A percentile compares a stretch with the other conserved stretches of the same genome.
Conservation (phyloP, 2,797 vertebrate genomes). For the Bryconaethiops microstoma region DNA sequence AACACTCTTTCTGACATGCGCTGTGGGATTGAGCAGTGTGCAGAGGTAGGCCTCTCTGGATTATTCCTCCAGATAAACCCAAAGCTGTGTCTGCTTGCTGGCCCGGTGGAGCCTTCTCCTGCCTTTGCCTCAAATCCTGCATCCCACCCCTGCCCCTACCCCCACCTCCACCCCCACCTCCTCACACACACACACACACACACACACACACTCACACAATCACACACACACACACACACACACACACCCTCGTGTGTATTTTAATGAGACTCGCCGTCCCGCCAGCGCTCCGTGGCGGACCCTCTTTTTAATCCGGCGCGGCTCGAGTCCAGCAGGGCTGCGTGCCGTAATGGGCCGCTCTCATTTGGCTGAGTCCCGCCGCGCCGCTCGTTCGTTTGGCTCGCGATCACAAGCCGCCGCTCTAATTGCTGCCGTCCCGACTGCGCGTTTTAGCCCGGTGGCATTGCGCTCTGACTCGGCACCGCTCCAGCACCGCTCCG, state of each 20-base stretch:
- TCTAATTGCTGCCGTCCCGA: conserved; percentile 79
- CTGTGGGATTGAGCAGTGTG: conserved; percentile 26
- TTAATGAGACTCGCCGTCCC: conserved; percentile 52
- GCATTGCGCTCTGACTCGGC: conserved; percentile 64
- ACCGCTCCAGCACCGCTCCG: conserved; percentile 28
- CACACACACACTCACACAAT: conserved; percentile 12
- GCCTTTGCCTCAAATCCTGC: conserved; percentile 18
- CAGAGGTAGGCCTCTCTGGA: conserved; percentile 21
- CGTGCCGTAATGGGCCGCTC: conserved; percentile 59
- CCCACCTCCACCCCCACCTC: too few species aligned
- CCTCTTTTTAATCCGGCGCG: conserved; percentile 51
- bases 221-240: too few species aligned
- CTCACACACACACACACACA: too few species aligned
- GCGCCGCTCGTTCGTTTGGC: conserved; percentile 58
- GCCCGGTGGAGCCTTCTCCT: not conserved
- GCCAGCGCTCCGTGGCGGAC: conserved; percentile 46
- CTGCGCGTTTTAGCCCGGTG: conserved; percentile 67
- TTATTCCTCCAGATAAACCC: conserved; percentile 38
- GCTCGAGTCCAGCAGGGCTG: conserved; percentile 57
- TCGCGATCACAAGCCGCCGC: conserved; percentile 78
- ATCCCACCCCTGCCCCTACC: too few species aligned
- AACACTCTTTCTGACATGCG: conserved; percentile 11
- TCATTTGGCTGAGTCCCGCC: conserved; percentile 57
- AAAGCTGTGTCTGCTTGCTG: conserved; percentile 17
- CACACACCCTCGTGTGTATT: conserved; percentile 47